These are phyloP conservation scores for Lochmaea capreae DNA, from an alignment of 2,888 invertebrate genomes.

Conservation along the genomic window DNA sequence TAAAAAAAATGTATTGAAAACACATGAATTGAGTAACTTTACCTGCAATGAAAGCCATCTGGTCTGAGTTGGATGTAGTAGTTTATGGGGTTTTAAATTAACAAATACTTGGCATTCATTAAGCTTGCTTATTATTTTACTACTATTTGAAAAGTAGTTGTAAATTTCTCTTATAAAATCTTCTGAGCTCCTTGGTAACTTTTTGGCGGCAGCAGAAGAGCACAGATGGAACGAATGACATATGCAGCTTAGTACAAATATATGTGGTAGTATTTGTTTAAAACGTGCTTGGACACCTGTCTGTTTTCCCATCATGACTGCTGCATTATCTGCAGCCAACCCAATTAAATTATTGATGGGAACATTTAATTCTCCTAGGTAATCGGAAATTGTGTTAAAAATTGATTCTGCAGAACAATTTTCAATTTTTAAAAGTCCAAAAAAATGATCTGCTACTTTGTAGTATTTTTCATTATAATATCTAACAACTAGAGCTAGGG, in stretches of 20 bases:
- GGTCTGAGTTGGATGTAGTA: slow-evolving; percentile 30
- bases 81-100: slow-evolving; percentile 31
- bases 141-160: slow-evolving; percentile 35
- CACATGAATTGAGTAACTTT: slow-evolving; percentile 14
- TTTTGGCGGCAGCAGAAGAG: slow-evolving; percentile 32
- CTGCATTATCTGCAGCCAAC: slow-evolving; percentile 37
- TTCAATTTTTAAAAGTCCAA: slow-evolving; percentile 23
- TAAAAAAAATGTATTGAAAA: slow-evolving; percentile 11
- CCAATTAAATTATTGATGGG: slow-evolving; percentile 29
- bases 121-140: slow-evolving; percentile 17
- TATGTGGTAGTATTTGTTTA: slow-evolving; percentile 28
- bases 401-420: slow-evolving; percentile 14
- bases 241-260: slow-evolving; percentile 33
- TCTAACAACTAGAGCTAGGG: slow-evolving; percentile 30
- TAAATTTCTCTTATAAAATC: slow-evolving; percentile 32
- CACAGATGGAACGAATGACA: slow-evolving; percentile 37
- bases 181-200: slow-evolving; percentile 34
- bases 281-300: slow-evolving; percentile 27
- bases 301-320: slow-evolving; percentile 29
- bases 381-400: slow-evolving; percentile 11
- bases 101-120: slow-evolving; percentile 33
- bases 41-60: slow-evolving; percentile 38
- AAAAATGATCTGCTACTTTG: slow-evolving; percentile 23
- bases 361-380: slow-evolving; percentile 2
- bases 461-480: slow-evolving; percentile 31